A percentile compares a stretch with the other conserved stretches of the same genome.
Conservation (phyloP, 53 echinoderm and acorn worm species). For the Crossaster papposus region DNA sequence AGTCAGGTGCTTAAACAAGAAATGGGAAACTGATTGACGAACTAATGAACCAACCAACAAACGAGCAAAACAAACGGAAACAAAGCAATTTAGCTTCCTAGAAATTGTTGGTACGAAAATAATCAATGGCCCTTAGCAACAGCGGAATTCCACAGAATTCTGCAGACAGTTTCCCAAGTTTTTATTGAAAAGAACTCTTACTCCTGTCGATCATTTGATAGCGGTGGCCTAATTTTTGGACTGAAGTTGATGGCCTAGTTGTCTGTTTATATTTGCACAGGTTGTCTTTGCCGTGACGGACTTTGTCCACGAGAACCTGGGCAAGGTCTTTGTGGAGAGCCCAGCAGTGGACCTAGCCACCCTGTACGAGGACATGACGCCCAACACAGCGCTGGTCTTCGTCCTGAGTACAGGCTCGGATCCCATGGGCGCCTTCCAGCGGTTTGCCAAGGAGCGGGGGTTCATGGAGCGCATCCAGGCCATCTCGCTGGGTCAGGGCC, state of each 20-base stretch:
- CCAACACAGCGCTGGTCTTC: conserved; percentile 89
- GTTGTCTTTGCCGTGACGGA: conserved; percentile 98
- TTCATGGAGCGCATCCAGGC: conserved; percentile 96
- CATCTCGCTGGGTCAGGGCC: conserved; percentile 98
- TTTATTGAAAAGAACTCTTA: too few species aligned
- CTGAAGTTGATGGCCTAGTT: too few species aligned
- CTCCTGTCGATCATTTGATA: too few species aligned
- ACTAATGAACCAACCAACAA: too few species aligned
- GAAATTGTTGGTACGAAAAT: too few species aligned
- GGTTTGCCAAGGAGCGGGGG: conserved; percentile 92
- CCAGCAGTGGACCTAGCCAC: conserved; percentile 93
- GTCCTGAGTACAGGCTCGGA: conserved; percentile 97
- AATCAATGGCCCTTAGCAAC: too few species aligned
- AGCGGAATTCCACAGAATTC: too few species aligned
- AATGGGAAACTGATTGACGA: too few species aligned
- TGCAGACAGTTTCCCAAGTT: too few species aligned
- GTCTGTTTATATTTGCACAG: conserved; percentile 26
- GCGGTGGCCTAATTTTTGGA: too few species aligned
- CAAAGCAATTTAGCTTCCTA: too few species aligned
- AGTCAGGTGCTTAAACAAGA: background rate
- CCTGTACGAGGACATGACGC: conserved; percentile 93
- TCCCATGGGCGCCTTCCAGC: conserved; percentile 99
- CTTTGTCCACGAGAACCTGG: conserved; percentile 96
- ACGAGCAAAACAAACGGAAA: too few species aligned
- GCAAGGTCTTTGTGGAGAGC: conserved; percentile 96